Conservation (phyloP, 2,888 invertebrate genomes). For the Julus scandinavius region DNA sequence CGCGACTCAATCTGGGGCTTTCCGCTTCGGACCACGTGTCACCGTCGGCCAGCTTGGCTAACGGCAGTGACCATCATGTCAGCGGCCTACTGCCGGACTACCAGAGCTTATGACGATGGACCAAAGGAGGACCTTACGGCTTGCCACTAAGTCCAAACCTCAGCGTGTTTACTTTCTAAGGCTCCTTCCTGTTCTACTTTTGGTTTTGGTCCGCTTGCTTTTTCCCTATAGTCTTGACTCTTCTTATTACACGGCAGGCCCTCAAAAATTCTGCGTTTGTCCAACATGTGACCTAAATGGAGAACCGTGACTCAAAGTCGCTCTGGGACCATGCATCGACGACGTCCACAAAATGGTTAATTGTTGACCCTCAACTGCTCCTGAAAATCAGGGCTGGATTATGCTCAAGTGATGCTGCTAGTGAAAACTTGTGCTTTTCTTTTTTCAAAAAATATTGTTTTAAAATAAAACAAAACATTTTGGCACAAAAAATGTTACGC, state of each 20-base stretch:
- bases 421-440: no score
- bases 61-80: constrained; percentile 44
- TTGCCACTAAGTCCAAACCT: constrained; percentile 53
- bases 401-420: no score
- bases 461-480: no score
- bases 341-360: no score
- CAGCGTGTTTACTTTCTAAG: constrained; percentile 53
- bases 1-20: constrained; percentile 60
- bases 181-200: background rate
- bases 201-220: background rate
- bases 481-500: no score
- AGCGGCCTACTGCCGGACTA: constrained; percentile 63
- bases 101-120: constrained; percentile 65
- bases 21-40: constrained; percentile 47
- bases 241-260: background rate
- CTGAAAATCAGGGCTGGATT: no score
- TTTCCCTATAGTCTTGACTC: background rate
- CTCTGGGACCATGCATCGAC: no score
- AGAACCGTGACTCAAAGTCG: background rate
- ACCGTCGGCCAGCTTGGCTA: constrained; percentile 52
- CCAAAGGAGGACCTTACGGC: constrained; percentile 56
- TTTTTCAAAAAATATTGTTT: no score
- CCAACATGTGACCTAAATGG: background rate
- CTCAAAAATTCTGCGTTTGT: no score
- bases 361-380: no score